A percentile compares a stretch with the other conserved stretches of the same genome.
phyloP scores from a whole-genome alignment of 92 coral and sea anemone species.

The Porites cylindrica region DNA sequence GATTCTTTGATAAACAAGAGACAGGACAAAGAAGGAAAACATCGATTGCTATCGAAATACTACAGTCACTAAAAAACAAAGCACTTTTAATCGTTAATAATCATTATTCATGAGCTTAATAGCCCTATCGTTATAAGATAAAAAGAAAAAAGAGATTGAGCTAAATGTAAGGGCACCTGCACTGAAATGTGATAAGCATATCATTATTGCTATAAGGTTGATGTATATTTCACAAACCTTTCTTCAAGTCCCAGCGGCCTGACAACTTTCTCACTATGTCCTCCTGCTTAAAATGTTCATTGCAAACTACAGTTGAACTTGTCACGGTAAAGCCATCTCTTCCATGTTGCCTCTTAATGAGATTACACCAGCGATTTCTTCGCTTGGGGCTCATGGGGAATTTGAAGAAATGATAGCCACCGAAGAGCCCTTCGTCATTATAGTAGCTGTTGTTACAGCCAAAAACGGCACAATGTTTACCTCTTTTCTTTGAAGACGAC shows the following conservation, averaged over 20 bases:
- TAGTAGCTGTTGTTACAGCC: slow-evolving; percentile 40
- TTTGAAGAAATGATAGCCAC: slow-evolving; percentile 48
- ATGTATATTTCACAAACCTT: not conserved
- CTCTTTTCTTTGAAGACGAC: slow-evolving; percentile 8
- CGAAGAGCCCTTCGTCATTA: slow-evolving; percentile 10
- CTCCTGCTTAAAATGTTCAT: slow-evolving; percentile 46
- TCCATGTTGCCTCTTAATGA: slow-evolving; percentile 63
- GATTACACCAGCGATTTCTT: slow-evolving; percentile 62
- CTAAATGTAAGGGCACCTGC: not conserved
- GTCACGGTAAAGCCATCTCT: slow-evolving; percentile 65
- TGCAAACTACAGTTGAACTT: slow-evolving; percentile 54
- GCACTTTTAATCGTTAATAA: too few relatives aligned
- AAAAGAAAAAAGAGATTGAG: not conserved
- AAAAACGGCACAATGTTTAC: slow-evolving; percentile 47
- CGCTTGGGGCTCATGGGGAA: slow-evolving; percentile 40
- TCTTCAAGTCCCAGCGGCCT: slow-evolving; percentile 23
- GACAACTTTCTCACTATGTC: slow-evolving; percentile 29
- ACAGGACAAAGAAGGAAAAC: too few relatives aligned
- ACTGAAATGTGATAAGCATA: not conserved
- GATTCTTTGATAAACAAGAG: too few relatives aligned
- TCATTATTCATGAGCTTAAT: too few relatives aligned
- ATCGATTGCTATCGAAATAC: too few relatives aligned
- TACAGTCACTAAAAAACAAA: too few relatives aligned
- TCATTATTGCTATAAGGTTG: not conserved
- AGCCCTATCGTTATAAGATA: too few relatives aligned